Evolutionary conservation across 2,888 invertebrate species (phyloP).

Genomic region (Aquatica leii): DNA sequence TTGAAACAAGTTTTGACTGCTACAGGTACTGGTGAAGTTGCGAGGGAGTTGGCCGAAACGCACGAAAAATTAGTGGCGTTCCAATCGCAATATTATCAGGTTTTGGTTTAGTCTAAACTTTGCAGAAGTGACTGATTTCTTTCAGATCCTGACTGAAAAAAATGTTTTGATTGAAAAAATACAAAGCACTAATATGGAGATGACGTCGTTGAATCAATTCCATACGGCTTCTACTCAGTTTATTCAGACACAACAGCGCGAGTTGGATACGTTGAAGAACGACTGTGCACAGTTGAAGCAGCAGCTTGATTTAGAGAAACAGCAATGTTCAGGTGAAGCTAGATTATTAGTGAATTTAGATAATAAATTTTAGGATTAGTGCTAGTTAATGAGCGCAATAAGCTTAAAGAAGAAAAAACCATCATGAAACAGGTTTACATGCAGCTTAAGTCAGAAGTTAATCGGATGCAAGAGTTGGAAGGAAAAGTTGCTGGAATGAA

Average conservation of each 20-base stretch:
- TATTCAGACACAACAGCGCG: constrained; percentile 46
- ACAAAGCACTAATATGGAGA: constrained; percentile 38
- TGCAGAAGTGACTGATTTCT: background rate
- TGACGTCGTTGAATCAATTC: constrained; percentile 37
- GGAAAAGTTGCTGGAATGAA: constrained; percentile 50
- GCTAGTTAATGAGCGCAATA: constrained; percentile 52
- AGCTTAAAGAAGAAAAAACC: constrained; percentile 55
- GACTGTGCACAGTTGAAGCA: constrained; percentile 46
- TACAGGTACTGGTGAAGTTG: constrained; percentile 52
- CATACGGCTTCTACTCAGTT: constrained; percentile 47
- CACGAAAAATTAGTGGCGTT: constrained; percentile 50
- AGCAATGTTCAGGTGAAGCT: constrained; percentile 48
- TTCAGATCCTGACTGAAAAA: constrained; percentile 42
- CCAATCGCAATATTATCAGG: constrained; percentile 49
- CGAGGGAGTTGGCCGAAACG: constrained; percentile 49
- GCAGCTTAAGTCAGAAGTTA: constrained; percentile 52
- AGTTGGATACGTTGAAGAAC: constrained; percentile 45
- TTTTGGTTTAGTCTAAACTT: constrained; percentile 34
- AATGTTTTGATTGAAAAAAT: constrained; percentile 41
- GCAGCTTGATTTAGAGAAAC: constrained; percentile 49
- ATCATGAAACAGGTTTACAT: constrained; percentile 53
- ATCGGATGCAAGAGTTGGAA: constrained; percentile 52
- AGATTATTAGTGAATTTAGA: no score
- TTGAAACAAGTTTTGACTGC: constrained; percentile 49
- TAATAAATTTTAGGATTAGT: no score